phyloP scores from a whole-genome alignment of 1,140 invertebrate genomes.

The Carposina sasakii region DNA sequence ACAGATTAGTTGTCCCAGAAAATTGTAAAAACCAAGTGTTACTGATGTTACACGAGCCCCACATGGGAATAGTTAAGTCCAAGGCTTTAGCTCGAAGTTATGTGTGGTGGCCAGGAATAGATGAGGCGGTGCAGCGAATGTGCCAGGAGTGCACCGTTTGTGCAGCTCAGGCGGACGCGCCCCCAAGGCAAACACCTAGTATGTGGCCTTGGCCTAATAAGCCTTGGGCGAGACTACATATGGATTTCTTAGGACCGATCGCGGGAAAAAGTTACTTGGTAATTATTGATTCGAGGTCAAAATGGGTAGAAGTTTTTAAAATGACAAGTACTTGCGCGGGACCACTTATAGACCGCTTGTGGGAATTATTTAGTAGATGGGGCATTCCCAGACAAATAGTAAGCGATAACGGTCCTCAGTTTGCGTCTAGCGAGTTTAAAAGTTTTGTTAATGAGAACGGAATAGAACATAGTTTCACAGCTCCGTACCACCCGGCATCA shows the following conservation, averaged over 20 bases:
- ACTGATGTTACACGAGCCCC: not conserved
- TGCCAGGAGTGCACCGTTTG: slow-evolving; percentile 4
- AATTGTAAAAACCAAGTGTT: not conserved
- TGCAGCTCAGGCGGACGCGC: not conserved
- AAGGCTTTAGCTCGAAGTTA: slow-evolving; percentile 16
- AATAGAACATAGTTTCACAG: not conserved
- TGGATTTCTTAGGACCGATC: not conserved
- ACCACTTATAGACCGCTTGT: not conserved
- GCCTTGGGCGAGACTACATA: not conserved
- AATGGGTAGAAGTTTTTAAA: not conserved
- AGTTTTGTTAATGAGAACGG: not conserved
- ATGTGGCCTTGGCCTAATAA: not conserved
- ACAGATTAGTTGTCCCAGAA: not conserved
- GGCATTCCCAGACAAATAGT: not conserved
- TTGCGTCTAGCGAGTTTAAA: not conserved
- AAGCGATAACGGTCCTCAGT: not conserved
- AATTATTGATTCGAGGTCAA: not conserved
- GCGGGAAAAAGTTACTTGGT: not conserved
- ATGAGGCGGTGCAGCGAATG: slow-evolving; percentile 7
- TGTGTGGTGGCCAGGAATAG: slow-evolving; percentile 14
- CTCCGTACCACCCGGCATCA: not conserved
- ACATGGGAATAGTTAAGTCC: slow-evolving; percentile 14
- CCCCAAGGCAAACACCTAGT: not conserved
- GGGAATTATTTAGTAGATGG: not conserved
- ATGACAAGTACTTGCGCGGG: not conserved